phyloP scores from a whole-genome alignment of 2,888 invertebrate genomes.

The Euplagia quadripunctaria region DNA sequence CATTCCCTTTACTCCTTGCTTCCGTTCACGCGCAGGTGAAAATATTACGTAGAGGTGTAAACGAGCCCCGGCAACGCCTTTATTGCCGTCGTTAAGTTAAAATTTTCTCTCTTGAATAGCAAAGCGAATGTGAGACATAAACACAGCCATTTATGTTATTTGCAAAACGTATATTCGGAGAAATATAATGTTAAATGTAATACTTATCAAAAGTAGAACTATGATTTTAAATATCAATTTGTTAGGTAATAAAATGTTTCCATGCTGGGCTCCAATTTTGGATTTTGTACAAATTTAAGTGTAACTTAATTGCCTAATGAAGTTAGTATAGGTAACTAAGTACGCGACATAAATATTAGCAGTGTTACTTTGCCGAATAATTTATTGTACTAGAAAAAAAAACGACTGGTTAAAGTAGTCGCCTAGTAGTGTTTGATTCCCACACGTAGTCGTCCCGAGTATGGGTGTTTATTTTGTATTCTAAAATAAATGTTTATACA shows the following conservation, averaged over 20 bases:
- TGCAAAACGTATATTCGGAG: slow-evolving; percentile 65
- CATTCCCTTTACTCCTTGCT: slow-evolving; percentile 66
- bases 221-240: not conserved
- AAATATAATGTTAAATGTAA: slow-evolving; percentile 56
- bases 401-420: too few relatives aligned
- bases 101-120: slow-evolving; percentile 78
- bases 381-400: not conserved
- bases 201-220: slow-evolving; percentile 13
- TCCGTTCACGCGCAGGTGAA: slow-evolving; percentile 70
- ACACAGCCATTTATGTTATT: slow-evolving; percentile 75
- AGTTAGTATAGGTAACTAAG: not conserved
- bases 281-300: not conserved
- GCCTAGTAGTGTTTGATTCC: too few relatives aligned
- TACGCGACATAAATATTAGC: not conserved
- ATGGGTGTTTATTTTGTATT: too few relatives aligned
- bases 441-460: too few relatives aligned
- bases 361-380: not conserved
- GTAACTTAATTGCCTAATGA: not conserved
- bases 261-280: not conserved
- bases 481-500: too few relatives aligned
- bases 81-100: slow-evolving; percentile 81
- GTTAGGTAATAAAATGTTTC: not conserved
- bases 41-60: slow-evolving; percentile 77
- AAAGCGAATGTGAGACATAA: slow-evolving; percentile 72
- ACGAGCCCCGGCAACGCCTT: slow-evolving; percentile 72